A percentile compares a stretch with the other conserved stretches of the same genome.
Evolutionary conservation across 2,797 vertebrate species (phyloP).

Genomic region (Coluber constrictor): DNA sequence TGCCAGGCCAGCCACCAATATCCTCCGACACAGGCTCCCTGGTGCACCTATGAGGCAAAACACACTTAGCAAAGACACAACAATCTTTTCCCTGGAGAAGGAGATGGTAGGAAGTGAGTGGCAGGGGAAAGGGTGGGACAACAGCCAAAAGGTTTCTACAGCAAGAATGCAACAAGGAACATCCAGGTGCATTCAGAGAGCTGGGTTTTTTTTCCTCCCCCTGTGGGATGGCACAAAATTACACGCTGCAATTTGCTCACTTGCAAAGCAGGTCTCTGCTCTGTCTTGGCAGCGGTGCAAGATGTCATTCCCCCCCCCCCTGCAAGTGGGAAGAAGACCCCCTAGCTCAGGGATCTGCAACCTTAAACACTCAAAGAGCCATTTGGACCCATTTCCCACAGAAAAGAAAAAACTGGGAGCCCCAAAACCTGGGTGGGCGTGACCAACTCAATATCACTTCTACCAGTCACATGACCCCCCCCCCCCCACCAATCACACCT

Average conservation of each 20-base stretch:
- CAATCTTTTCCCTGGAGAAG: not conserved
- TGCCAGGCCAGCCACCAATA: not conserved
- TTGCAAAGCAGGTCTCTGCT: not conserved
- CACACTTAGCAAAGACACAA: not conserved
- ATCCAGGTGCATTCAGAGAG: not conserved
- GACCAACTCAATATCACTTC: too few species aligned
- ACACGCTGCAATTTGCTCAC: not conserved
- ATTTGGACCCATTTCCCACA: too few species aligned
- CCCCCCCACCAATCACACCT: too few species aligned
- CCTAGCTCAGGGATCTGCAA: not conserved
- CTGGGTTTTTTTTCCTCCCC: not conserved
- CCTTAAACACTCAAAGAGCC: too few species aligned
- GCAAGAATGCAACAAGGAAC: not conserved
- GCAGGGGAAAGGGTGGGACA: not conserved
- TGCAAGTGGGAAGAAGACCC: not conserved
- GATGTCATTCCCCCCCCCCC: accelerated
- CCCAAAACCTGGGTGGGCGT: too few species aligned
- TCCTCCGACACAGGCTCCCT: not conserved
- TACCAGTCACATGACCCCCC: too few species aligned
- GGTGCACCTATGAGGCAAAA: not conserved
- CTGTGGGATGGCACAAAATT: not conserved
- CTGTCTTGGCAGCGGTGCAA: not conserved
- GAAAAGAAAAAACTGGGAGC: too few species aligned
- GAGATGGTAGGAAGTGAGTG: not conserved
- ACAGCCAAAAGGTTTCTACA: not conserved